Conservation (phyloP, 1,140 invertebrate genomes). For the Saccostrea glomerata region DNA sequence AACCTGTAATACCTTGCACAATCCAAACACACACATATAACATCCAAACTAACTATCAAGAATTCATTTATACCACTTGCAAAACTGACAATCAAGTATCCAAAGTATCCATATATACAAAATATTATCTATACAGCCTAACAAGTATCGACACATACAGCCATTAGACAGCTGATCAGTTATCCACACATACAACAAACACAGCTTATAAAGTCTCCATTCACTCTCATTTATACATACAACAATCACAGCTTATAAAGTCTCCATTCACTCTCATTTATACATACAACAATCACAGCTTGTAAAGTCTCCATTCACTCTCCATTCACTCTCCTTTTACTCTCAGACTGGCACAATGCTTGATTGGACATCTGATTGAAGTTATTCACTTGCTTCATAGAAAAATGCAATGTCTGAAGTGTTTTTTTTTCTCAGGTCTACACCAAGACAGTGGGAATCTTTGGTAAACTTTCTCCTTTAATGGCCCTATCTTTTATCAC, state of each 20-base stretch:
- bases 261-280: neutral
- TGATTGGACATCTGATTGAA: constrained; percentile 28
- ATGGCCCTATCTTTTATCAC: neutral
- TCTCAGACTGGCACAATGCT: constrained; percentile 13
- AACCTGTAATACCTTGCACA: neutral
- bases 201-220: neutral
- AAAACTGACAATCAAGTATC: neutral
- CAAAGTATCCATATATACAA: too few relatives aligned
- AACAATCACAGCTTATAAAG: neutral
- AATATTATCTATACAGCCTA: too few relatives aligned
- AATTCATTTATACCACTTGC: neutral
- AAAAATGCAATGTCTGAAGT: neutral
- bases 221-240: neutral
- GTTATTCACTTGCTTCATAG: neutral
- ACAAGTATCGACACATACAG: neutral
- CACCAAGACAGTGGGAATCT: neutral
- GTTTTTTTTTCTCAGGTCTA: neutral
- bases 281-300: neutral
- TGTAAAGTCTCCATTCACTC: neutral
- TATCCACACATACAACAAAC: neutral
- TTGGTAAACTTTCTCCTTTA: neutral
- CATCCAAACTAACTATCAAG: neutral
- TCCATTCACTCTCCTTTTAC: neutral
- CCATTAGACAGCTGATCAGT: too few relatives aligned
- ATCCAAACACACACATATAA: neutral